These are phyloP conservation scores for Scolanthus callimorphus DNA, from an alignment of 92 coral and sea anemone genomes.

Conservation along the genomic window DNA sequence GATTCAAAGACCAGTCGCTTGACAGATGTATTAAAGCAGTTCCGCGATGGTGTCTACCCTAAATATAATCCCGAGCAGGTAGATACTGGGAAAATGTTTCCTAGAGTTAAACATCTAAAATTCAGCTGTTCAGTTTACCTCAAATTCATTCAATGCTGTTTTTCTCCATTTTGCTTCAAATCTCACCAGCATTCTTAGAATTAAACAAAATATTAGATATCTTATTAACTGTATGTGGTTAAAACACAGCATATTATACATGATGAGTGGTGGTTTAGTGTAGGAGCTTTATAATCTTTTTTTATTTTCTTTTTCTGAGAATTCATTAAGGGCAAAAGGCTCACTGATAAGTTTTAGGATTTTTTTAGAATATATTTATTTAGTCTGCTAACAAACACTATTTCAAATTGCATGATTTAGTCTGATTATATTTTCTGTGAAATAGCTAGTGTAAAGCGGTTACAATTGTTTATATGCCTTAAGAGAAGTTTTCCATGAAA, in stretches of 20 bases:
- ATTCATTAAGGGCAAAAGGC: not conserved
- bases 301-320: too few relatives aligned
- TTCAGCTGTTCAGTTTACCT: not conserved
- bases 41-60: slow-evolving; percentile 96
- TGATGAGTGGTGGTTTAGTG: too few relatives aligned
- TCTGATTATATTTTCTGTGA: too few relatives aligned
- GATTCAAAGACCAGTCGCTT: slow-evolving; percentile 97
- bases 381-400: too few relatives aligned
- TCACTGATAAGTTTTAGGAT: not conserved
- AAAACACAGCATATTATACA: too few relatives aligned
- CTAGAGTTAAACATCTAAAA: not conserved
- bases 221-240: too few relatives aligned
- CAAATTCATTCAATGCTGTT: not conserved
- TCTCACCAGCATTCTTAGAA: not conserved
- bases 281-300: not conserved
- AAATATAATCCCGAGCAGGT: slow-evolving; percentile 98
- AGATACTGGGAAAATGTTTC: slow-evolving; percentile 2
- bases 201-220: too few relatives aligned
- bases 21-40: slow-evolving; percentile 95
- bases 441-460: too few relatives aligned
- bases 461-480: too few relatives aligned
- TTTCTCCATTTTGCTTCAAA: not conserved
- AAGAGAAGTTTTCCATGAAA: too few relatives aligned
- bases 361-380: not conserved
- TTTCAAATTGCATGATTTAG: too few relatives aligned